Conservation (phyloP, 2,113 vertebrate species). For the Anser brachyrhynchus region DNA sequence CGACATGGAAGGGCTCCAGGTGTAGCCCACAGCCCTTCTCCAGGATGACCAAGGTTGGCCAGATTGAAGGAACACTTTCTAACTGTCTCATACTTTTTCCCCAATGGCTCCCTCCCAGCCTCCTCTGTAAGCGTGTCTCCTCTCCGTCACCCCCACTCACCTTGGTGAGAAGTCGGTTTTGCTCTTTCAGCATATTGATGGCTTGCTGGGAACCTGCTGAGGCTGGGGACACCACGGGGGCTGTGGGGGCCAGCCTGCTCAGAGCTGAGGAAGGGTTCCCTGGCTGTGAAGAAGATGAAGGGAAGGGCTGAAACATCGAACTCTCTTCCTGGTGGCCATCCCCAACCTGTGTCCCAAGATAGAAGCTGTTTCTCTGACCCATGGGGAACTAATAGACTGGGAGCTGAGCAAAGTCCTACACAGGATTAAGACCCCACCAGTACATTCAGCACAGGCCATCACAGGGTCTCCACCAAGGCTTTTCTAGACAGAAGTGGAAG, state of each 20-base stretch:
- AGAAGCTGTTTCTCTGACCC: not conserved
- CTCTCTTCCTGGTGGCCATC: not conserved
- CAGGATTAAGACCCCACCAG: not conserved
- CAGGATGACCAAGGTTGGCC: not conserved
- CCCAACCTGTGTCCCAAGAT: not conserved
- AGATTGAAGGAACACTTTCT: not conserved
- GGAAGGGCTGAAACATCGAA: not conserved
- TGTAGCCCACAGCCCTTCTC: not conserved
- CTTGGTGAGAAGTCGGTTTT: constrained; percentile 95
- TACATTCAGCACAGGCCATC: not conserved
- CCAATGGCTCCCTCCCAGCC: not conserved
- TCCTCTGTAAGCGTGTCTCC: not conserved
- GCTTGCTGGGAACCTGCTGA: constrained; percentile 80
- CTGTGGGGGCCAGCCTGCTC: not conserved
- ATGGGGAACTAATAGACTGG: not conserved
- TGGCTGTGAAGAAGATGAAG: constrained; percentile 55
- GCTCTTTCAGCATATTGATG: constrained; percentile 91
- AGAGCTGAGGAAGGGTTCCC: constrained; percentile 29
- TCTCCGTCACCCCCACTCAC: constrained; percentile 44
- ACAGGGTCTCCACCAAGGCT: not conserved
- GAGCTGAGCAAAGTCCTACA: not conserved
- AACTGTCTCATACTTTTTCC: not conserved
- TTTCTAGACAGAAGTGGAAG: not conserved
- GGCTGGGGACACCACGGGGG: not conserved
- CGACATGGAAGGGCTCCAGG: not conserved